Evolutionary conservation across 2,113 vertebrate species (phyloP), one percentile per base, ranked within the genome.

Genomic region (Axis porcinus): DNA sequence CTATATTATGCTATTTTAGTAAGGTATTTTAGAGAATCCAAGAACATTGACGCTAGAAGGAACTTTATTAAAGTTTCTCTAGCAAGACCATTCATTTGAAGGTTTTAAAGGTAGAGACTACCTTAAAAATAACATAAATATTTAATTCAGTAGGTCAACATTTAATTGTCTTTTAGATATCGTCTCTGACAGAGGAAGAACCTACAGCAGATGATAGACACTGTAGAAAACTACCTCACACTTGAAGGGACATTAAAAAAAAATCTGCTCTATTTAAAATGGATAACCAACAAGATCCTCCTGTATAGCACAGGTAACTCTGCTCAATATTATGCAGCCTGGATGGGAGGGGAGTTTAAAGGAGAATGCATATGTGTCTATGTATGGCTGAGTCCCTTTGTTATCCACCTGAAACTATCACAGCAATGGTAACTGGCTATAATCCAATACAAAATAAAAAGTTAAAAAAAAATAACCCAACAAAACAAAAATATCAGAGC

Each of bases 21-120:
- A 36, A 91, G n/a, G 84, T 82, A 74, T 47, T 92, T 97, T 58
- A 83, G 50, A 67, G 60, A 97, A 84, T 57, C 79, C 78, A n/a
- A 70, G 27, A 96, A 87, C 74, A 90, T 1, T n/a, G 54, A 62
- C 67, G 40, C 43, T 70, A 82, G n/a, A 92, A 92, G 45, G 12
- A 30, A 67, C 15, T 67, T 83, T 43, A 91, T 83, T 43, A 91
- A 79, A 91, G 45, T 70, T 94, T 17, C 88, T 79, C 50, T 85
- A 64, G 89, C 67, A 91, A 93, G 88, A 60, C 25, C 86, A 93
- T 79, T 96, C 17, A 36, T 54, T 86, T 87, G 57, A 86, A 94
- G 30, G 45, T 21, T 54, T 86, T 91, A 62, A 78, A 91, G 45
- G 45, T 21, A 86, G n/a, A 58, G 67, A 78, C 10, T 27, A 45